Conservation (phyloP, 1,140 invertebrate species). For the Atopsyche davidsoni region DNA sequence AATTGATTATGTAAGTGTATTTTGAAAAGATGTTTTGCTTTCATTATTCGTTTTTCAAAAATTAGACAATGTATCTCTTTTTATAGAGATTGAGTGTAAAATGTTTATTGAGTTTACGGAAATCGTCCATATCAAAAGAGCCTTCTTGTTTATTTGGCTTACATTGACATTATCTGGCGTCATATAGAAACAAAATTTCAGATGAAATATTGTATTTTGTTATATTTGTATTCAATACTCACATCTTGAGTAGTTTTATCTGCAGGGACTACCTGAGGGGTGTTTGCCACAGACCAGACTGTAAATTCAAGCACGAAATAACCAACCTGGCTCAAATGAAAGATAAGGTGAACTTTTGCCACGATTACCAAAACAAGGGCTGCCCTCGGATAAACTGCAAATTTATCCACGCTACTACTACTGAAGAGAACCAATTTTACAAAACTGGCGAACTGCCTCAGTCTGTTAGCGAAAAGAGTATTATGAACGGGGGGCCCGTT, state of each 20-base stretch:
- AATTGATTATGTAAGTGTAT: too few relatives aligned
- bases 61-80: too few relatives aligned
- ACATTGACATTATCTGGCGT: too few relatives aligned
- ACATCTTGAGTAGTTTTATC: slow-evolving; percentile 7
- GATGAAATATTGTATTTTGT: too few relatives aligned
- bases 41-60: too few relatives aligned
- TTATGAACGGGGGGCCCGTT: not conserved
- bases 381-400: not conserved
- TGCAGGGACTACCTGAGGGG: slow-evolving; percentile 8
- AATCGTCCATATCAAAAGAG: too few relatives aligned
- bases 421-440: slow-evolving; percentile 3
- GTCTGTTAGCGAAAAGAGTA: not conserved
- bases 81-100: too few relatives aligned
- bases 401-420: not conserved
- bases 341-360: slow-evolving; percentile 7
- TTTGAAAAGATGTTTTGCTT: too few relatives aligned
- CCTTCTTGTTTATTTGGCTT: too few relatives aligned
- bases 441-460: slow-evolving; percentile 4
- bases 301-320: slow-evolving; percentile 6
- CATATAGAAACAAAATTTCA: too few relatives aligned
- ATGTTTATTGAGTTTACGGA: too few relatives aligned
- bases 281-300: not conserved
- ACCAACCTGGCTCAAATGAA: slow-evolving; percentile 1
- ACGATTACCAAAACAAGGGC: slow-evolving; percentile 10
- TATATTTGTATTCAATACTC: too few relatives aligned